These are phyloP conservation scores for Lapara coniferarum DNA, from an alignment of 2,888 invertebrate genomes.

Conservation along the genomic window DNA sequence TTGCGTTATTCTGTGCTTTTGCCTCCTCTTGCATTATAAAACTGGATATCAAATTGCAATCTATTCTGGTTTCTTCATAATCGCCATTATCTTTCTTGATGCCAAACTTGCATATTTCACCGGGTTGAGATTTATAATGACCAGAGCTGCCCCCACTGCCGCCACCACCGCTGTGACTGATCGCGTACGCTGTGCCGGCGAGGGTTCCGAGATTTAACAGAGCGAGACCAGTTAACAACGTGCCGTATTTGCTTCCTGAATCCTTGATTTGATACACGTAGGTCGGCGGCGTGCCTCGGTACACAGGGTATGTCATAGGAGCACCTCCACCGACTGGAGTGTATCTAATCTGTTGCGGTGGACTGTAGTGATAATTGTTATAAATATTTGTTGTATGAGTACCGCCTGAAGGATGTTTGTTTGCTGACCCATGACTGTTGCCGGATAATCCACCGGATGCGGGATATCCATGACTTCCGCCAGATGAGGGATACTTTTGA, in stretches of 20 bases:
- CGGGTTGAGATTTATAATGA: slow-evolving; percentile 58
- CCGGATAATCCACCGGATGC: slow-evolving; percentile 38
- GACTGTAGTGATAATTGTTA: slow-evolving; percentile 69
- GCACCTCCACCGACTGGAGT: slow-evolving; percentile 58
- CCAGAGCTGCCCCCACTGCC: slow-evolving; percentile 27
- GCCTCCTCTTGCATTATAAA: slow-evolving; percentile 63
- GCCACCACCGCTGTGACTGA: slow-evolving; percentile 41
- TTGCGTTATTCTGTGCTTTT: slow-evolving; percentile 39
- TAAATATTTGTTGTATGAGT: slow-evolving; percentile 56
- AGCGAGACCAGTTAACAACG: slow-evolving; percentile 68
- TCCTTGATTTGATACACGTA: slow-evolving; percentile 73
- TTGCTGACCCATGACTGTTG: slow-evolving; percentile 44
- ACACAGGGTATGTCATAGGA: slow-evolving; percentile 65
- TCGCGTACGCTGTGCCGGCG: slow-evolving; percentile 55
- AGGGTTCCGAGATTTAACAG: slow-evolving; percentile 72
- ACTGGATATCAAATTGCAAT: slow-evolving; percentile 71
- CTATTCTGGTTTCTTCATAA: slow-evolving; percentile 73
- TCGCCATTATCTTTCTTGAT: slow-evolving; percentile 71
- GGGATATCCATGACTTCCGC: slow-evolving; percentile 41
- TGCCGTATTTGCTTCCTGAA: slow-evolving; percentile 75
- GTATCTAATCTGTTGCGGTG: slow-evolving; percentile 70
- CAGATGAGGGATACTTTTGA: slow-evolving; percentile 45
- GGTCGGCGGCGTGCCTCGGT: slow-evolving; percentile 65
- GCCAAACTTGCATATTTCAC: slow-evolving; percentile 73
- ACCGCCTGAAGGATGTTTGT: slow-evolving; percentile 34